These are phyloP conservation scores for Bombus haemorrhoidalis DNA, from an alignment of 1,140 invertebrate genomes.

Conservation along the genomic window DNA sequence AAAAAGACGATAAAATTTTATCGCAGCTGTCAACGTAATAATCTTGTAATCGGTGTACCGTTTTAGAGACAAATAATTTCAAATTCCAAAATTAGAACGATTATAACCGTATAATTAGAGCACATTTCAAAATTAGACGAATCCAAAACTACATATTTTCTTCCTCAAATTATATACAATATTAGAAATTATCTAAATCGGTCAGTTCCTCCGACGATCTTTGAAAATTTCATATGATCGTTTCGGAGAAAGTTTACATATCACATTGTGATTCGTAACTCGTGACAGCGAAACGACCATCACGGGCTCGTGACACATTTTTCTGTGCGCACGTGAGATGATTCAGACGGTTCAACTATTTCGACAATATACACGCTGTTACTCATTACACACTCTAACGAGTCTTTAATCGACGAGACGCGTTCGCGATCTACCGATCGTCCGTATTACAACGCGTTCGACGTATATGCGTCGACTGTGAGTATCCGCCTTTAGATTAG, in stretches of 20 bases:
- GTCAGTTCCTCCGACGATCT: neutral
- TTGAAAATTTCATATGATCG: neutral
- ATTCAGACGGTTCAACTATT: slow-evolving; percentile 5
- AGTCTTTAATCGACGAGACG: neutral
- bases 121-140: neutral
- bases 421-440: no score
- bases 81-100: neutral
- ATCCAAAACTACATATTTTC: neutral
- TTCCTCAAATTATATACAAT: neutral
- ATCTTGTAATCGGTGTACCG: neutral
- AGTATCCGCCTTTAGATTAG: slow-evolving; percentile 35
- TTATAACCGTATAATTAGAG: neutral
- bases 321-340: neutral
- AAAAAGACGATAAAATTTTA: neutral
- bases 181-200: neutral
- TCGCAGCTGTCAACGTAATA: neutral
- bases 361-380: neutral
- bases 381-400: no score
- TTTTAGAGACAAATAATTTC: neutral
- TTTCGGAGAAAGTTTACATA: neutral
- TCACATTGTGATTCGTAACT: neutral
- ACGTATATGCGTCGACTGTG: neutral
- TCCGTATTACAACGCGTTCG: neutral
- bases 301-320: slow-evolving; percentile 3
- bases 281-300: no score